Evolutionary conservation across 2,113 vertebrate genomes (phyloP).

Genomic region (Potamarius usumacintae): DNA sequence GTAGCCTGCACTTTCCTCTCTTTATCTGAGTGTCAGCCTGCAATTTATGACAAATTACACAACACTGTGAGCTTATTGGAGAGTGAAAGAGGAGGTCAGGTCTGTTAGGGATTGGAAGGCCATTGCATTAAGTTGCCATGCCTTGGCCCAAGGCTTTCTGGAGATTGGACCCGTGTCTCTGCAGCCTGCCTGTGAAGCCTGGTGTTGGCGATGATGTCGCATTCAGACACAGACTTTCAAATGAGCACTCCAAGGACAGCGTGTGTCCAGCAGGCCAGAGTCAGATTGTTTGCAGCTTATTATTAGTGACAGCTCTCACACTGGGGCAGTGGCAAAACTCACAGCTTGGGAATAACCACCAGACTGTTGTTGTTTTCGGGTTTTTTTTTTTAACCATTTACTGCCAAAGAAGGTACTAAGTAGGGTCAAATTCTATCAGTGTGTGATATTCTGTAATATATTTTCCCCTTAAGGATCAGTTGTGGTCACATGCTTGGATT

Average conservation of each 20-base stretch:
- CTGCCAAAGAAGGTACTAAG: conserved; percentile 36
- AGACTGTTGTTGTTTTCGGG: conserved; percentile 43
- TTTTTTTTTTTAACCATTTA: conserved; percentile 53
- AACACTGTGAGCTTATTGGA: conserved; percentile 54
- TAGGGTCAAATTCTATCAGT: conserved; percentile 19
- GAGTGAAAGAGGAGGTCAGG: conserved; percentile 45
- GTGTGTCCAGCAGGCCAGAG: conserved; percentile 52
- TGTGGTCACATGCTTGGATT: conserved; percentile 1
- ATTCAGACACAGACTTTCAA: conserved; percentile 44
- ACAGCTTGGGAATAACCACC: conserved; percentile 61
- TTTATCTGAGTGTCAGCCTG: conserved; percentile 44
- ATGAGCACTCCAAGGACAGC: conserved; percentile 56
- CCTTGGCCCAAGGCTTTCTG: conserved; percentile 10
- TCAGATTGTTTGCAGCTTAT: conserved; percentile 58
- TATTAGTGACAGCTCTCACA: conserved; percentile 70
- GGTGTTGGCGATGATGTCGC: conserved; percentile 22
- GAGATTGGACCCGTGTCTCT: conserved; percentile 23
- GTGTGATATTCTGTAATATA: neutral
- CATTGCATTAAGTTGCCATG: conserved; percentile 33
- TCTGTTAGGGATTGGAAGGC: conserved; percentile 23
- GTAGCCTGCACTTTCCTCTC: conserved; percentile 47
- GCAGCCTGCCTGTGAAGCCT: neutral
- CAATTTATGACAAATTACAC: conserved; percentile 63
- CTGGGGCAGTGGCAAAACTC: conserved; percentile 64
- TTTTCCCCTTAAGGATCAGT: conserved; percentile 19